phyloP scores from a whole-genome alignment of 1,140 invertebrate species.

The Pogonognathellus flavescens region DNA sequence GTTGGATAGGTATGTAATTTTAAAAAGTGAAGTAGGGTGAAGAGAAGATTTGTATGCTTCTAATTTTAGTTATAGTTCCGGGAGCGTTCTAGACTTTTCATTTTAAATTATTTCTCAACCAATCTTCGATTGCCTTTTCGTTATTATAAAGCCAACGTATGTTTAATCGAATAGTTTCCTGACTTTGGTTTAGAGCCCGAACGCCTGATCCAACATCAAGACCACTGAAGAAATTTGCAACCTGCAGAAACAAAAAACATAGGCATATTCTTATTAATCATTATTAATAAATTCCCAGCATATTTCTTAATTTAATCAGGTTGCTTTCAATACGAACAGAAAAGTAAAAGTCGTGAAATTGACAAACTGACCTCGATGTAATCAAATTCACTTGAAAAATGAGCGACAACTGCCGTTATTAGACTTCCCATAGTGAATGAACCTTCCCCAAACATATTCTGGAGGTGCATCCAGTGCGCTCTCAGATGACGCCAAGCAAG shows the following conservation, averaged over 20 bases:
- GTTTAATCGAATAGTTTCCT: conserved; percentile 83
- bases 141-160: conserved; percentile 82
- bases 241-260: conserved; percentile 56
- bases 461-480: conserved; percentile 79
- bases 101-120: conserved; percentile 73
- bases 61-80: neutral
- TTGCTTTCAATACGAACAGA: no score
- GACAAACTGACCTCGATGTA: conserved; percentile 76
- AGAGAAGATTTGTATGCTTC: conserved; percentile 10
- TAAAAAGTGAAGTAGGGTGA: conserved; percentile 33
- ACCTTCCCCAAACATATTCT: conserved; percentile 77
- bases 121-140: conserved; percentile 75
- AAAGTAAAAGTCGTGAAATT: no score
- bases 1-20: conserved; percentile 10
- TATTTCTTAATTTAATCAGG: no score
- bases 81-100: neutral
- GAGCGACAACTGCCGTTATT: conserved; percentile 78
- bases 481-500: conserved; percentile 84
- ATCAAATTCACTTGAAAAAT: conserved; percentile 81
- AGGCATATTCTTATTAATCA: no score
- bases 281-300: no score
- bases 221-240: conserved; percentile 77
- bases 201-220: conserved; percentile 79
- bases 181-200: conserved; percentile 79
- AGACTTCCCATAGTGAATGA: conserved; percentile 79